Evolutionary conservation across 1,140 invertebrate species (phyloP).

Genomic region (Papilio polytes): DNA sequence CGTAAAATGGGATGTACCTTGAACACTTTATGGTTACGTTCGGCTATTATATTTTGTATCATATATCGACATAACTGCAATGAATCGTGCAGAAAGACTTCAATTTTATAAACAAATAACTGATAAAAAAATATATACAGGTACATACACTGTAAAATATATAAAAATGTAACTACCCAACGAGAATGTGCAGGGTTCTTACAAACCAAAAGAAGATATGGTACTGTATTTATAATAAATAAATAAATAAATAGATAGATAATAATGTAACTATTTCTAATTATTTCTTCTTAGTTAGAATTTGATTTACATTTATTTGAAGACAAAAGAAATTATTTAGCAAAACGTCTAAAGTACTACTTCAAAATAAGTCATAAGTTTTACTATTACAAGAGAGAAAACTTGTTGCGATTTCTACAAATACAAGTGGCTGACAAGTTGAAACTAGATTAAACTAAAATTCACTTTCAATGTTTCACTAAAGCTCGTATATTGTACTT

Average conservation of each 20-base stretch:
- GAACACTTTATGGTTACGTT: slow-evolving; percentile 10
- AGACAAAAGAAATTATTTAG: no score
- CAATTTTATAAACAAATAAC: not conserved
- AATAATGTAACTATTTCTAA: no score
- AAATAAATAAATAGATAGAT: no score
- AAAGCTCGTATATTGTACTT: slow-evolving; percentile 6
- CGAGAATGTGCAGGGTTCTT: no score
- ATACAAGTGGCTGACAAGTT: not conserved
- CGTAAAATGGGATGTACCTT: slow-evolving; percentile 36
- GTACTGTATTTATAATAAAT: no score
- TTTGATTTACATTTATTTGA: no score
- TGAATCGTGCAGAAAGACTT: not conserved
- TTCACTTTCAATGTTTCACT: slow-evolving; percentile 18
- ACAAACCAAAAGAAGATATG: no score
- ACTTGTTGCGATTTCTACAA: not conserved
- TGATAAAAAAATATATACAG: not conserved
- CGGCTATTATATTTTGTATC: slow-evolving; percentile 3
- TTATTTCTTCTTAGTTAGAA: no score
- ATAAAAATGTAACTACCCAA: no score
- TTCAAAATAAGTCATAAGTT: no score
- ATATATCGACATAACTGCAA: not conserved
- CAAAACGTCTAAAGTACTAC: no score
- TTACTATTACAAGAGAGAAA: not conserved
- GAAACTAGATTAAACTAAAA: slow-evolving; percentile 21
- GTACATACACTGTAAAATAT: no score